phyloP scores from a whole-genome alignment of 2,797 vertebrate species.

The Nyctalus aviator region DNA sequence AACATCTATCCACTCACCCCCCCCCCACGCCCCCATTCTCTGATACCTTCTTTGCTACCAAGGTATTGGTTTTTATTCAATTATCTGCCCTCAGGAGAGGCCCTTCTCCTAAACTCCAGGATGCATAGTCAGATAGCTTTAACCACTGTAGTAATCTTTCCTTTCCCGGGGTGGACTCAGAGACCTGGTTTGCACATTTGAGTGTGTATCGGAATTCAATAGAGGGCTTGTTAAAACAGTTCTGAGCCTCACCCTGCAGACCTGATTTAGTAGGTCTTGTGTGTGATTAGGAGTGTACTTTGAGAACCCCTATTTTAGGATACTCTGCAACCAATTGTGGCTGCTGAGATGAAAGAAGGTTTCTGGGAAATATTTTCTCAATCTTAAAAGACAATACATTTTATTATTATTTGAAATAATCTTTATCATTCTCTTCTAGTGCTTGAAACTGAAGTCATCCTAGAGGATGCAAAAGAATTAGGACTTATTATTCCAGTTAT shows the following conservation, averaged over 20 bases:
- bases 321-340: not conserved
- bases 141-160: not conserved
- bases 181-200: not conserved
- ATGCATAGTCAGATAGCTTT: not conserved
- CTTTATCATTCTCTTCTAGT: not conserved
- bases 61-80: not conserved
- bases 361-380: conserved; percentile 18
- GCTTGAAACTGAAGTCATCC: not conserved
- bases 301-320: not conserved
- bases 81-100: not conserved
- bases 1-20: not conserved
- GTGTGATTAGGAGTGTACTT: not conserved
- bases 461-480: not conserved
- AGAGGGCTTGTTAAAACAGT: not conserved
- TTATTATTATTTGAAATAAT: conserved; percentile 34
- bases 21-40: not conserved
- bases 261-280: not conserved
- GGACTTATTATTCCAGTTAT: not conserved
- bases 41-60: not conserved
- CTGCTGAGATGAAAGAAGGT: not conserved
- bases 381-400: not conserved
- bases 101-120: not conserved
- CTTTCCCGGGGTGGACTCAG: not conserved
- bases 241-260: not conserved
- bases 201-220: not conserved